Evolutionary conservation across 2,113 vertebrate genomes (phyloP), one percentile per base, ranked within the genome.

Genomic region (Gnathonemus longibarbis): DNA sequence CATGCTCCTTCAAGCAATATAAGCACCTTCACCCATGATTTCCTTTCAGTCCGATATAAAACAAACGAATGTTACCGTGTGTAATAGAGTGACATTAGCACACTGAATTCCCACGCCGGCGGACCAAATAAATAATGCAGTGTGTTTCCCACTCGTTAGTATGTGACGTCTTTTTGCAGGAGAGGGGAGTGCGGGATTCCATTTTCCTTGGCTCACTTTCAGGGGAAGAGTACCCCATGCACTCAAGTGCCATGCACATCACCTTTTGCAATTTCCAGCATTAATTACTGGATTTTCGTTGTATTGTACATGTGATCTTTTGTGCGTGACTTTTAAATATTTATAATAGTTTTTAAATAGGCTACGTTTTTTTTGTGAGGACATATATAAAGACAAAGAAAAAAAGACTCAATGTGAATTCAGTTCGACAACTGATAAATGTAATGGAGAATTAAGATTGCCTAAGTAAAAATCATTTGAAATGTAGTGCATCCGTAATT

Each of bases 171-270:
- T 84, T 45, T 58, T 62, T 48, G 56, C 24, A 88, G 9, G 56
- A 31, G 42, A 62, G 21, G 21, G 35, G 53, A 56, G 87, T 24
- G 48, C 11, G 31, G 21, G 74, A 84, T 56, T 84, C 74, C 74
- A 42, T 89, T 84, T 89, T 74, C 35, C 35, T 42, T 84, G 88
- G 50, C 77, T 89, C 74, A 84, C 27, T 27, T 56, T 31, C 84
- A 56, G 21, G 50, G 31, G 27, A 56, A 87, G 50, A 87, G 48
- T 56, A 87, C 31, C 48, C 11, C 27, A 35, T 87, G 27, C 50
- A 87, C 21, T 53, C 27, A 19, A 35, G 13, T 56, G 48, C 45
- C 45, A 27, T 86, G 35, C 5, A 84, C 83, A 56, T 87, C 48
- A 52, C 46, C 48, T 31, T 39, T 8, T 42, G 50, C 50, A 56